Base-by-base conservation (phyloP, 2,888 invertebrate species). In the Drosophila acutilabella region DNA sequence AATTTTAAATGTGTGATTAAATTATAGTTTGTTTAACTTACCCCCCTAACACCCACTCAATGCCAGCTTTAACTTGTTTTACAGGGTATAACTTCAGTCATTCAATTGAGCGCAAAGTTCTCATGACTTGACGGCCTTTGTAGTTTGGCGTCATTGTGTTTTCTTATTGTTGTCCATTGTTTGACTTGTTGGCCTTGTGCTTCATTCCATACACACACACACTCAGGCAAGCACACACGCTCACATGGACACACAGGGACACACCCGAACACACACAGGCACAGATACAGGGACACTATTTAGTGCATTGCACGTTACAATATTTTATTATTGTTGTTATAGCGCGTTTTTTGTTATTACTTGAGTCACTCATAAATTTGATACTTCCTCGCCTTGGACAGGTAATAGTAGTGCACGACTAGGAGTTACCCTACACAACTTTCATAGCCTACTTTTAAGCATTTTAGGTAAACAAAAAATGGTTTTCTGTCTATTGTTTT, bases 171-270 rank as follows among this genome's bases (percentile, higher is more conserved):
- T 61, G 44, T 20, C 48, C 61, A 62, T 78, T 78, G 78, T 66
- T 51, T 58, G 64, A 61, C 57, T 68, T 62, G 45, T 60, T 78
- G 68, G 38, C 78, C 78, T 73, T 78, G 73, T 73, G 69, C 62
- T 60, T 53, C 51, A 70, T 70, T 65, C 48, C 20, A 42, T 48
- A 47, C 56, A 47, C 13, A 48, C 47, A 30, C 8, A 30, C 30
- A 30, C 30, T 30, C 30, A 52, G 13, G 11, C n/a, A 8, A 41
- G 11, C 26, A 50, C 42, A 13, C 33, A 61, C 30, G 23, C 23
- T 5, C 23, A 23, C 23, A 26, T 14, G 52, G 52, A 50, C 59
- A 18, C 18, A 40, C 26, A 10, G 41, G 13, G 11, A 36, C 51
- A 51, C 41, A 51, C 30, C 30, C 30, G 30, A 30, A 30, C 42